phyloP scores from a whole-genome alignment of 1,140 invertebrate species.

The Pogonognathellus flavescens region DNA sequence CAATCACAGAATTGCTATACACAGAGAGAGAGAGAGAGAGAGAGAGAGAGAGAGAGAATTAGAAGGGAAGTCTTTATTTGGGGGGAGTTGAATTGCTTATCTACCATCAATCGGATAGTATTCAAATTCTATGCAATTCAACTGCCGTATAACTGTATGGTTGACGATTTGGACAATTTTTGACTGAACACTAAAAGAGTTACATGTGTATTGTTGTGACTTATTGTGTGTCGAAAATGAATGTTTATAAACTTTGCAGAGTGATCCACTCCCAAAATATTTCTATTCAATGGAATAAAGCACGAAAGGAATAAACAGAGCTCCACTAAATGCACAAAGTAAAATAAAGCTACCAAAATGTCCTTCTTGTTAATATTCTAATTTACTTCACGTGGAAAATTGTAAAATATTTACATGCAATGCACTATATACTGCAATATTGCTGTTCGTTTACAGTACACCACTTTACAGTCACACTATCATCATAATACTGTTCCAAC shows the following conservation, averaged over 20 bases:
- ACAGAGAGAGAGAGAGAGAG: no score
- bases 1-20: background rate
- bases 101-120: constrained; percentile 8
- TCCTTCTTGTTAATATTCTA: no score
- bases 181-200: background rate
- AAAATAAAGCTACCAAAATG: background rate
- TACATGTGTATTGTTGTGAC: background rate
- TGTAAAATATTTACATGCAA: no score
- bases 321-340: background rate
- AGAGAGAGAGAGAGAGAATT: background rate
- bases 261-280: background rate
- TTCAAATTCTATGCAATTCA: background rate
- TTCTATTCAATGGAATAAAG: background rate
- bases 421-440: no score
- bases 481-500: no score
- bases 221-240: background rate
- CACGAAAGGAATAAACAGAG: background rate
- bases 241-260: background rate
- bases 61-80: constrained; percentile 4
- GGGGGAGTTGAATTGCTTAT: constrained; percentile 2
- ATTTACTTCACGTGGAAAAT: no score
- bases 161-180: background rate
- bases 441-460: no score
- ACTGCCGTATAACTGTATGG: constrained; percentile 20
- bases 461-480: no score